Percentiles rank a stretch among this genome's conserved stretches.
phyloP scores from a whole-genome alignment of 1,140 invertebrate genomes.

The Nebria ingens region DNA sequence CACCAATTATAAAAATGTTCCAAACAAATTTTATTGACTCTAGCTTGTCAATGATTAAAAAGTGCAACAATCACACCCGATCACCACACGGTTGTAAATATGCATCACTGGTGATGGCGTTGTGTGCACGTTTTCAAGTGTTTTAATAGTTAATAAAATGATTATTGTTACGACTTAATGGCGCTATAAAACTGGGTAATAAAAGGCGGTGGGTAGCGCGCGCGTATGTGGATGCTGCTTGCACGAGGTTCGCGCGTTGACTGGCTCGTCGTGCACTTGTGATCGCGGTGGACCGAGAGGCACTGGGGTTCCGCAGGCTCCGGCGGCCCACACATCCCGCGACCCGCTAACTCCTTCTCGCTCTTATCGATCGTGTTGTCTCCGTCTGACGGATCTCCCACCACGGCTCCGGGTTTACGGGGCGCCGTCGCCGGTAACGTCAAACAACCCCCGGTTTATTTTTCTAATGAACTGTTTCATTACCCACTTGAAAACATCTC shows the following conservation, averaged over 20 bases:
- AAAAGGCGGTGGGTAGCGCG: conserved; percentile 25
- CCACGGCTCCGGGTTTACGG: neutral
- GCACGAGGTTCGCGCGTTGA: neutral
- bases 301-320: conserved; percentile 33
- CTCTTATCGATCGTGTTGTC: neutral
- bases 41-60: neutral
- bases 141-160: conserved; percentile 27
- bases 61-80: neutral
- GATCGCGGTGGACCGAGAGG: conserved; percentile 27
- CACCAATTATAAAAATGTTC: too few relatives aligned
- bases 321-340: conserved; percentile 33
- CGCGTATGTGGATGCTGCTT: conserved; percentile 10
- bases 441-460: neutral
- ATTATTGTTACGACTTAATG: conserved; percentile 32
- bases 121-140: neutral
- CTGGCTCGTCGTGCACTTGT: conserved; percentile 8
- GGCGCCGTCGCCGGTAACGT: neutral
- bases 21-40: too few relatives aligned
- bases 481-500: too few relatives aligned
- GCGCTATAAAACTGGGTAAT: conserved; percentile 21
- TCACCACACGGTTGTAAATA: neutral
- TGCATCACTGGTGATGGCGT: neutral
- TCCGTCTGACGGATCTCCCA: neutral
- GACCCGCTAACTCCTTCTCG: conserved; percentile 17
- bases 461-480: neutral